phyloP scores from a whole-genome alignment of 2,888 invertebrate genomes.

The Troides aeacus region DNA sequence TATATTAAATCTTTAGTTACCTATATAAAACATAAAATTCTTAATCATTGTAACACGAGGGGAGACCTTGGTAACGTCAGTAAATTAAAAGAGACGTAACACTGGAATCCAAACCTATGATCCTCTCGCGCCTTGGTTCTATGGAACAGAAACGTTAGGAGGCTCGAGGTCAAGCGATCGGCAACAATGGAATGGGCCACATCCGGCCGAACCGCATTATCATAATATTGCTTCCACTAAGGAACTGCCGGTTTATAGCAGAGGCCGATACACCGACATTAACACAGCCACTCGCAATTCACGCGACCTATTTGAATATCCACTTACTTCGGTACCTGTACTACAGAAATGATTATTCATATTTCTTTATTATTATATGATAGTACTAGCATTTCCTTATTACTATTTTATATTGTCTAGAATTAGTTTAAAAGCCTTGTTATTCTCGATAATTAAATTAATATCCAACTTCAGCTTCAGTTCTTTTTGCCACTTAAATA shows the following conservation, averaged over 20 bases:
- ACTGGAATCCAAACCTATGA: conserved; percentile 39
- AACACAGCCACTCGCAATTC: conserved; percentile 33
- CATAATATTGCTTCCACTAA: conserved; percentile 73
- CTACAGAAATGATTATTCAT: background rate
- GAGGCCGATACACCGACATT: conserved; percentile 30
- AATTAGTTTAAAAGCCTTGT: no score
- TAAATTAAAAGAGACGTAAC: background rate
- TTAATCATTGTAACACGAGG: background rate
- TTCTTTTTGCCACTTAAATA: no score
- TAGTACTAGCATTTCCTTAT: background rate
- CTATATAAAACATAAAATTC: no score
- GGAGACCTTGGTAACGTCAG: background rate
- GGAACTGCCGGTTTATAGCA: conserved; percentile 47
- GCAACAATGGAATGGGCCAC: conserved; percentile 77
- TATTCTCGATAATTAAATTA: no score
- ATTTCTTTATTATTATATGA: background rate
- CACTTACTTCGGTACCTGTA: conserved; percentile 30
- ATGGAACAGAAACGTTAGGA: conserved; percentile 46
- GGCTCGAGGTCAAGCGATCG: conserved; percentile 71
- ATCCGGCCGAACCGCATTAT: conserved; percentile 72
- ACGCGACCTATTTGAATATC: conserved; percentile 35
- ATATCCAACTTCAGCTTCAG: no score
- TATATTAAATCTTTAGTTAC: no score
- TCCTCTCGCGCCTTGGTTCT: conserved; percentile 43
- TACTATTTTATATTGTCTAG: no score